phyloP scores from a whole-genome alignment of 2,888 invertebrate genomes.

The Tinea pellionella region DNA sequence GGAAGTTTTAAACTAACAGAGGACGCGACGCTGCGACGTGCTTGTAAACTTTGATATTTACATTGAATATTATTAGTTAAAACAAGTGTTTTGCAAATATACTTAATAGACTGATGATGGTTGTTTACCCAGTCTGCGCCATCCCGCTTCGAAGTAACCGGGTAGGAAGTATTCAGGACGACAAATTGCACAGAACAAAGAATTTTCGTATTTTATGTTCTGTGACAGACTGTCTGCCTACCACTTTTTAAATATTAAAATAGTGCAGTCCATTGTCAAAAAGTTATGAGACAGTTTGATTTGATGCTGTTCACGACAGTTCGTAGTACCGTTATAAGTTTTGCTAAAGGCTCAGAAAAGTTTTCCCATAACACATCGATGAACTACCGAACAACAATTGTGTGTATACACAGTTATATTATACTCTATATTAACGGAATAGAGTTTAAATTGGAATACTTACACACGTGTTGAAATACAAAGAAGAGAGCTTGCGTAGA shows the following conservation, averaged over 20 bases:
- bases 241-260: no score
- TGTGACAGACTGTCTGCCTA: no score
- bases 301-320: conserved; percentile 8
- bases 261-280: background rate
- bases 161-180: no score
- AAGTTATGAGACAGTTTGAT: background rate
- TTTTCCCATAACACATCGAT: conserved; percentile 9
- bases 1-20: background rate
- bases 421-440: background rate
- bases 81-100: no score
- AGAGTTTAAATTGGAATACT: background rate
- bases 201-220: no score
- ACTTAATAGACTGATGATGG: no score
- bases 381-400: background rate
- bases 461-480: background rate
- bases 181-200: no score
- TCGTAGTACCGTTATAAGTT: conserved; percentile 4
- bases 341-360: conserved; percentile 8
- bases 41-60: no score
- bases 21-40: no score
- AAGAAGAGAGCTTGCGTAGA: background rate
- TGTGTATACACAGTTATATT: background rate
- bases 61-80: no score
- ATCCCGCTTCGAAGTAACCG: no score
- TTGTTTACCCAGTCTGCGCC: no score